Evolutionary conservation across 2,797 vertebrate genomes (phyloP).

Genomic region (Kryptolebias ocellatus): DNA sequence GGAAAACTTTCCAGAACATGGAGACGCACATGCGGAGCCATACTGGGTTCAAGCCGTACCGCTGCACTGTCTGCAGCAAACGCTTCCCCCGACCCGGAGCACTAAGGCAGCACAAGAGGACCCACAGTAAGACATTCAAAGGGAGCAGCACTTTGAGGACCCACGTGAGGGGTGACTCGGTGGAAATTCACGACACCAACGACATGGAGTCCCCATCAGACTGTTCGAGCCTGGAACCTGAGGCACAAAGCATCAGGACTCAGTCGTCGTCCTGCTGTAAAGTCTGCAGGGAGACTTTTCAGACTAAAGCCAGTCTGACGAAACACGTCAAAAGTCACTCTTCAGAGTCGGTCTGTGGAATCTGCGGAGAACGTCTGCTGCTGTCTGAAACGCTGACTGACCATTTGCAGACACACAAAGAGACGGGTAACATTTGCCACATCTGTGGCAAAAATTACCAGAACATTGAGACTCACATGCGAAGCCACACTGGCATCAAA

Average conservation of each 20-base stretch:
- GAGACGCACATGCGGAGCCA: slow-evolving; percentile 51
- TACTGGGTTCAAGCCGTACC: slow-evolving; percentile 50
- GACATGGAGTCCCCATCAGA: rapidly evolving
- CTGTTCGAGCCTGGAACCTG: neutral
- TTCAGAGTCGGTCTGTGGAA: slow-evolving; percentile 30
- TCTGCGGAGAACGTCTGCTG: slow-evolving; percentile 32
- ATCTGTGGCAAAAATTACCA: slow-evolving; percentile 55
- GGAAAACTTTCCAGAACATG: slow-evolving; percentile 55
- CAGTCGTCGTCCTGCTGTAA: slow-evolving; percentile 21
- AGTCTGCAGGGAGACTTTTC: slow-evolving; percentile 51
- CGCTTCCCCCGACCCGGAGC: slow-evolving; percentile 53
- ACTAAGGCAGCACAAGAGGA: slow-evolving; percentile 51
- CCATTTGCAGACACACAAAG: slow-evolving; percentile 52
- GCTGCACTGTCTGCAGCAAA: slow-evolving; percentile 43
- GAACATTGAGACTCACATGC: slow-evolving; percentile 61
- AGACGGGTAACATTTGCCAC: slow-evolving; percentile 37
- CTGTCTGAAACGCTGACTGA: slow-evolving; percentile 14
- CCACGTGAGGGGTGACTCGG: slow-evolving; percentile 25
- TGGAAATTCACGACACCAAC: neutral
- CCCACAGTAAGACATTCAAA: slow-evolving; percentile 47
- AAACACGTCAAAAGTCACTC: slow-evolving; percentile 47
- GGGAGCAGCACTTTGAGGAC: slow-evolving; percentile 35
- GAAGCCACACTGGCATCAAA: slow-evolving; percentile 52
- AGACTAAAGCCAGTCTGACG: slow-evolving; percentile 36
- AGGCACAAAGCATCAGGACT: neutral